These are phyloP conservation scores for Limnothrissa miodon DNA, from an alignment of 2,113 vertebrate genomes.

Conservation along the genomic window DNA sequence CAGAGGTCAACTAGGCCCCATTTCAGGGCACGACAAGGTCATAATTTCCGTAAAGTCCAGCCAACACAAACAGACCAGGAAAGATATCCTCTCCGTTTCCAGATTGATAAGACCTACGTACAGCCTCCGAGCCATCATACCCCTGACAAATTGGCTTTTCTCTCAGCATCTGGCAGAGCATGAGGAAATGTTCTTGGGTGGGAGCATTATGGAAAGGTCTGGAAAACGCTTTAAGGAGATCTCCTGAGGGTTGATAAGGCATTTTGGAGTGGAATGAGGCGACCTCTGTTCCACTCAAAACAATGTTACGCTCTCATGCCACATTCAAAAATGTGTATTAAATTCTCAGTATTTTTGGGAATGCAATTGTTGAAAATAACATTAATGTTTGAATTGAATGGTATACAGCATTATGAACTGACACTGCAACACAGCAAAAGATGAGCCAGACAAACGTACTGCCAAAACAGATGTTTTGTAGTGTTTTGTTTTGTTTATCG, in stretches of 20 bases:
- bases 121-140: neutral
- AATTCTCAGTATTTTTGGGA: too few species aligned
- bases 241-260: neutral
- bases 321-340: too few species aligned
- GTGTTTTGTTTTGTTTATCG: neutral
- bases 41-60: neutral
- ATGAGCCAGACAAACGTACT: neutral
- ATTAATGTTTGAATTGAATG: too few species aligned
- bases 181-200: neutral
- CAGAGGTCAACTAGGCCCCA: too few species aligned
- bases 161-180: neutral
- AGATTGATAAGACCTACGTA: neutral
- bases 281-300: constrained; percentile 8
- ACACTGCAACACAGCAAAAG: neutral
- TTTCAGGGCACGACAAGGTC: neutral
- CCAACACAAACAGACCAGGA: neutral
- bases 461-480: neutral
- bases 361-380: too few species aligned
- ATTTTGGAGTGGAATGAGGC: neutral
- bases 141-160: neutral
- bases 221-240: neutral
- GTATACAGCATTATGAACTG: too few species aligned
- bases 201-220: neutral
- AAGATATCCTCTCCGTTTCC: neutral
- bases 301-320: neutral